Conservation (phyloP, 2,888 invertebrate species). For the Dolichomitus sp. region DNA sequence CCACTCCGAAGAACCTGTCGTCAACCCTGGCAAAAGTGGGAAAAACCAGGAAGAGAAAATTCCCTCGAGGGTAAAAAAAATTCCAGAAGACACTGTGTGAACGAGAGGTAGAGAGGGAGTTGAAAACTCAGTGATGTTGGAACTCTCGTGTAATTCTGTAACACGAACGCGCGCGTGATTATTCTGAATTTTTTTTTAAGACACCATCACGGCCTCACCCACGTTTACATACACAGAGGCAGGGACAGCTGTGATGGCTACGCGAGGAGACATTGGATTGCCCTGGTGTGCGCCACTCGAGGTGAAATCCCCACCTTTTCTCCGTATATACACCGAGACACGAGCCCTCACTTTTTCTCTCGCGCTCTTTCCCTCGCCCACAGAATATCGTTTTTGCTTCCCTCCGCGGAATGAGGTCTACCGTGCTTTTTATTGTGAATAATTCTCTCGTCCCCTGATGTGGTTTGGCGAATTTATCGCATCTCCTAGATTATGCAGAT, state of each 20-base stretch:
- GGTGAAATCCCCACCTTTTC: not conserved
- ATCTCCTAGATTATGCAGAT: constrained; percentile 44
- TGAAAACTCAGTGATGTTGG: constrained; percentile 9
- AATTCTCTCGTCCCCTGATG: constrained; percentile 54
- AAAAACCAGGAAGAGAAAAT: constrained; percentile 34
- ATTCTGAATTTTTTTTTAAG: constrained; percentile 60
- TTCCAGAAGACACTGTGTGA: not conserved
- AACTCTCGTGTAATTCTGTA: constrained; percentile 56
- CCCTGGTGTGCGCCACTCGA: not conserved
- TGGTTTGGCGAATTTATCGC: constrained; percentile 59
- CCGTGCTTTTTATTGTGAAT: constrained; percentile 58
- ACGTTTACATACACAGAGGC: not conserved
- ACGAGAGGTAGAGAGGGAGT: constrained; percentile 23
- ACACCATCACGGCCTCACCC: not conserved
- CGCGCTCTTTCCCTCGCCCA: not conserved
- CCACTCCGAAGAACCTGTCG: constrained; percentile 57
- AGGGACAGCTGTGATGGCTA: not conserved
- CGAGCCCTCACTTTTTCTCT: not conserved
- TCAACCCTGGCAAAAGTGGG: constrained; percentile 35
- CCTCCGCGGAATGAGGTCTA: constrained; percentile 49
- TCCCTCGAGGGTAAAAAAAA: constrained; percentile 31
- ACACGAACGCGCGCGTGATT: constrained; percentile 54
- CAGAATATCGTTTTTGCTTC: constrained; percentile 19
- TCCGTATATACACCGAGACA: not conserved
- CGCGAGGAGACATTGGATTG: constrained; percentile 7